Conservation (phyloP, 2,113 vertebrate species). For the Gracilinanus agilis region DNA sequence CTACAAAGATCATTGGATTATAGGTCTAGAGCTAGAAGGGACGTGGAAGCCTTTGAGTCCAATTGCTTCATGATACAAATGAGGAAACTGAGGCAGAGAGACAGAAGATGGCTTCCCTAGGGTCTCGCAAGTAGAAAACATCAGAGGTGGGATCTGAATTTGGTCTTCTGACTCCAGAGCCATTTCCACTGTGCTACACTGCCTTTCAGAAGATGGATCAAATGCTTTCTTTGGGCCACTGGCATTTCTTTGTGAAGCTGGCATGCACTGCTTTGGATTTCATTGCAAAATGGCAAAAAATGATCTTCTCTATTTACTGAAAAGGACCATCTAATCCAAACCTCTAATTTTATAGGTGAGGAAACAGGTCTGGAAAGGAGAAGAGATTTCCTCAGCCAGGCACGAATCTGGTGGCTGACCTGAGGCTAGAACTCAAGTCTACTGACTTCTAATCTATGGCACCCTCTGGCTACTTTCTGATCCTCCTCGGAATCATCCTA, state of each 20-base stretch:
- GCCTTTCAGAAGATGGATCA: neutral
- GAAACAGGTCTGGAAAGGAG: neutral
- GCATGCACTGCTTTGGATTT: neutral
- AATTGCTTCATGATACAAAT: neutral
- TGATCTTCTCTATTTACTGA: neutral
- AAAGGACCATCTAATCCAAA: neutral
- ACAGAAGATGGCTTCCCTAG: no score
- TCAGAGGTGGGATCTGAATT: neutral
- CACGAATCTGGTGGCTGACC: neutral
- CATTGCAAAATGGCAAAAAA: neutral
- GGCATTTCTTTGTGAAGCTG: conserved; percentile 6
- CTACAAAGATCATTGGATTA: no score
- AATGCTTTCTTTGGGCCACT: neutral
- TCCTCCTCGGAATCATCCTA: neutral
- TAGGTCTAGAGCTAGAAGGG: neutral
- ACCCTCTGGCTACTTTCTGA: neutral
- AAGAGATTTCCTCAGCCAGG: neutral
- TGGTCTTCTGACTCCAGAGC: neutral
- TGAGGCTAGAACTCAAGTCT: neutral
- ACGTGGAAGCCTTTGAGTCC: neutral
- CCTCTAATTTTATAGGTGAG: neutral
- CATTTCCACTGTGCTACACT: neutral
- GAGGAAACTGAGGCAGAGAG: no score
- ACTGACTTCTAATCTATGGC: neutral
- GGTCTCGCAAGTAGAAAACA: neutral